A percentile compares a stretch with the other conserved stretches of the same genome.
Conservation (phyloP, 2,113 vertebrate genomes). For the Nothocercus julius region DNA sequence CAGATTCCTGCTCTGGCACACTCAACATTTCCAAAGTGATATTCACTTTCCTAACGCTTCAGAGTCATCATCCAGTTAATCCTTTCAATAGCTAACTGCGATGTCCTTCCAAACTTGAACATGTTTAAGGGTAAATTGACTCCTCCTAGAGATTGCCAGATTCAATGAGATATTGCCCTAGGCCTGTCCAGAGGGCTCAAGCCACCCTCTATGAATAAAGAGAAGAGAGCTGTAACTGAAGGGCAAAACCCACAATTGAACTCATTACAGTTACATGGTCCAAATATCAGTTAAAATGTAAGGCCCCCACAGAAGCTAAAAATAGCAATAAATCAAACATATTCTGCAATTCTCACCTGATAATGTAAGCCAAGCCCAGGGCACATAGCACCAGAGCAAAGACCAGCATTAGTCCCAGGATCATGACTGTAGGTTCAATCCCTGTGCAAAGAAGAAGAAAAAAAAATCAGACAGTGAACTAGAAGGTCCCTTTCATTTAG, state of each 20-base stretch:
- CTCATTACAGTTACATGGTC: not conserved
- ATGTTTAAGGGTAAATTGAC: not conserved
- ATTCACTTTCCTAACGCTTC: not conserved
- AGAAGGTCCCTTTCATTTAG: not conserved
- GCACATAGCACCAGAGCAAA: slow-evolving; percentile 76
- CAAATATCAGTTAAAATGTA: not conserved
- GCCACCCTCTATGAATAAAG: not conserved
- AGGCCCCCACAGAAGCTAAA: not conserved
- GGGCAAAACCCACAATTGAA: not conserved
- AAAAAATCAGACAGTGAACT: not conserved
- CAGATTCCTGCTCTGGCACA: not conserved
- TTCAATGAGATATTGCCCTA: not conserved
- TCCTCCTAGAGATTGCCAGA: not conserved
- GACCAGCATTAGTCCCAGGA: slow-evolving; percentile 74
- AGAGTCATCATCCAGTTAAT: not conserved
- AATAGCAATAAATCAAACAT: not conserved
- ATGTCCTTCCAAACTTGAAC: not conserved
- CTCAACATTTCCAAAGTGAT: not conserved
- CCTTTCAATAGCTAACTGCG: not conserved
- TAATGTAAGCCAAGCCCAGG: slow-evolving; percentile 75
- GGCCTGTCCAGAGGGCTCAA: rapidly evolving
- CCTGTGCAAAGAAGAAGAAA: slow-evolving; percentile 68
- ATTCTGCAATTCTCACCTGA: slow-evolving; percentile 78
- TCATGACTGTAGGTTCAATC: slow-evolving; percentile 78
- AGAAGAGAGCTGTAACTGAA: not conserved